Evolutionary conservation across 2,797 vertebrate species (phyloP).

Genomic region (Sebastes itinus): DNA sequence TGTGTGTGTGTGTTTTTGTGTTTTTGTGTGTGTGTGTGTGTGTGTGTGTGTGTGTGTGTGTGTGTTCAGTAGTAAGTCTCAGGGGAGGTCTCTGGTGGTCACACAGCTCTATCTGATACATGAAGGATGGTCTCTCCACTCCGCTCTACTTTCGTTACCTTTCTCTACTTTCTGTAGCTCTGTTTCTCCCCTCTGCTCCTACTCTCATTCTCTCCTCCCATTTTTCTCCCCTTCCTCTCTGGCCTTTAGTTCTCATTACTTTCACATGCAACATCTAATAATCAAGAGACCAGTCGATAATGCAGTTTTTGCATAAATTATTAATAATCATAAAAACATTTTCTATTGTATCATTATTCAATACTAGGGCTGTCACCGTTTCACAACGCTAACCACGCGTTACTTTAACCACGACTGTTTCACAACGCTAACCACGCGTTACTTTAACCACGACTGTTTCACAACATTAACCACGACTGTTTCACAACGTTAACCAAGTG

Average conservation of each 20-base stretch:
- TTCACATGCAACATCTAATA: neutral
- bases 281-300: neutral
- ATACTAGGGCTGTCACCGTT: too few relatives aligned
- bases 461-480: too few relatives aligned
- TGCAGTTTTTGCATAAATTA: neutral
- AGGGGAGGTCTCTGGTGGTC: conserved; percentile 42
- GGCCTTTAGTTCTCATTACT: neutral
- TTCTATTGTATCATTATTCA: neutral
- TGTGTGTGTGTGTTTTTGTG: too few relatives aligned
- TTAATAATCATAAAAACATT: neutral
- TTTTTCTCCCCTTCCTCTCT: neutral
- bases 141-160: neutral
- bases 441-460: too few relatives aligned
- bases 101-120: conserved; percentile 22
- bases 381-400: too few relatives aligned
- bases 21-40: conserved; percentile 20
- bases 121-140: conserved; percentile 29
- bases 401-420: too few relatives aligned
- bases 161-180: neutral
- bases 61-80: conserved; percentile 9
- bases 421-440: too few relatives aligned
- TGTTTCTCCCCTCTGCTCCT: neutral
- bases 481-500: too few relatives aligned
- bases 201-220: neutral
- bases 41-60: neutral